These are phyloP conservation scores for Silurus meridionalis DNA, from an alignment of 2,113 vertebrate genomes.

Conservation along the genomic window DNA sequence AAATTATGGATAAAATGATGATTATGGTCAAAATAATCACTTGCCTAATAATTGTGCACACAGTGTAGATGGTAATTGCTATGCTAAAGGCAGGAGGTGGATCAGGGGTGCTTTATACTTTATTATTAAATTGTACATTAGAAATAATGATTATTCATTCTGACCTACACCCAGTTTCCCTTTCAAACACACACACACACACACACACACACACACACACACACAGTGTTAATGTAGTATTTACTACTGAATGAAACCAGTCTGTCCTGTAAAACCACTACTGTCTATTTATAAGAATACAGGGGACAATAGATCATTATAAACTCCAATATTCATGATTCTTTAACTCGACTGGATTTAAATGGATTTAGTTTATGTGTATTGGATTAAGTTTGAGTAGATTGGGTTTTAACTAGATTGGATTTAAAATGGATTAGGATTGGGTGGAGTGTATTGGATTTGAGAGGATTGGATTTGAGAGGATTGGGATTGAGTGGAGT, in stretches of 20 bases:
- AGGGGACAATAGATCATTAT: too few species aligned
- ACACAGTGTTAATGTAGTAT: neutral
- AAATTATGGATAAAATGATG: too few species aligned
- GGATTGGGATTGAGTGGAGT: neutral
- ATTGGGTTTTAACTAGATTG: neutral
- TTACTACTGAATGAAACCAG: neutral
- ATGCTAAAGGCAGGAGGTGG: neutral
- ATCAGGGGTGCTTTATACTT: neutral
- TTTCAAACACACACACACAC: neutral
- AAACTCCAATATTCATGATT: neutral
- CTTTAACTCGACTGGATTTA: neutral
- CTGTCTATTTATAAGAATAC: neutral
- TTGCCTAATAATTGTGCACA: too few species aligned
- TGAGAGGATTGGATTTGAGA: neutral
- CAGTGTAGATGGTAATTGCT: neutral
- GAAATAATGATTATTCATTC: neutral
- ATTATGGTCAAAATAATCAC: too few species aligned
- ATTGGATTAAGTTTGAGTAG: neutral
- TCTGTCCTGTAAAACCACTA: neutral
- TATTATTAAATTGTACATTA: neutral
- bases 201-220: too few species aligned
- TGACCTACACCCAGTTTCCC: neutral
- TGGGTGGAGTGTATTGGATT: neutral
- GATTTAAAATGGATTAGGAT: neutral
- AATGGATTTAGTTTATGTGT: neutral